These are phyloP conservation scores for Sebastes taczanowskii DNA, from an alignment of 2,797 vertebrate genomes.

Conservation along the genomic window DNA sequence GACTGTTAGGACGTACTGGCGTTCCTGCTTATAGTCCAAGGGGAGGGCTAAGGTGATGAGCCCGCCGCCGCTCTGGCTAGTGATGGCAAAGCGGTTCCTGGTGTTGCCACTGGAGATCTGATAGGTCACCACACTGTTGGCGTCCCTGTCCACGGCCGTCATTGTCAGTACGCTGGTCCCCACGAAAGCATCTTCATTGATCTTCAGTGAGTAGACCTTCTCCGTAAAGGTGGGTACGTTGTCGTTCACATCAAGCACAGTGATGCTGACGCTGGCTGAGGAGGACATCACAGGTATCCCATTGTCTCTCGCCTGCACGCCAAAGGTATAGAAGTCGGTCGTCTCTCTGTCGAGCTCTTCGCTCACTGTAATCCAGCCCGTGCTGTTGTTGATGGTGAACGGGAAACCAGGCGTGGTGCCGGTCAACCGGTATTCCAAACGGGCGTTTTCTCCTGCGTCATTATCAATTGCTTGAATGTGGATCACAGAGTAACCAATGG, in stretches of 20 bases:
- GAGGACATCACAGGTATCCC: constrained; percentile 91
- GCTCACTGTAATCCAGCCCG: constrained; percentile 93
- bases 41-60: constrained; percentile 94
- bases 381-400: constrained; percentile 95
- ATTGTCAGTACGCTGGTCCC: constrained; percentile 94
- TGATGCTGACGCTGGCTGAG: constrained; percentile 95
- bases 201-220: constrained; percentile 90
- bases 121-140: constrained; percentile 96
- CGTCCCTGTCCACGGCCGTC: constrained; percentile 90
- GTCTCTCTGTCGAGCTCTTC: constrained; percentile 92
- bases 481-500: constrained; percentile 92
- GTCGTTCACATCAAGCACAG: constrained; percentile 94
- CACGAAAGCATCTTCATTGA: constrained; percentile 94
- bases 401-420: constrained; percentile 88
- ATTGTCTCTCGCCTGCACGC: constrained; percentile 92
- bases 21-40: constrained; percentile 97
- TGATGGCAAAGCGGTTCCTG: constrained; percentile 96
- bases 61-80: constrained; percentile 95
- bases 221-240: constrained; percentile 94
- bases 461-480: constrained; percentile 96
- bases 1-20: constrained; percentile 93
- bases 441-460: constrained; percentile 93
- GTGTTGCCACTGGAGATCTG: constrained; percentile 98
- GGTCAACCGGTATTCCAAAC: constrained; percentile 89
- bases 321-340: constrained; percentile 92